Percentiles rank a stretch among this genome's conserved stretches.
Conservation (phyloP, 2,113 vertebrate genomes). For the Cebus imitator region DNA sequence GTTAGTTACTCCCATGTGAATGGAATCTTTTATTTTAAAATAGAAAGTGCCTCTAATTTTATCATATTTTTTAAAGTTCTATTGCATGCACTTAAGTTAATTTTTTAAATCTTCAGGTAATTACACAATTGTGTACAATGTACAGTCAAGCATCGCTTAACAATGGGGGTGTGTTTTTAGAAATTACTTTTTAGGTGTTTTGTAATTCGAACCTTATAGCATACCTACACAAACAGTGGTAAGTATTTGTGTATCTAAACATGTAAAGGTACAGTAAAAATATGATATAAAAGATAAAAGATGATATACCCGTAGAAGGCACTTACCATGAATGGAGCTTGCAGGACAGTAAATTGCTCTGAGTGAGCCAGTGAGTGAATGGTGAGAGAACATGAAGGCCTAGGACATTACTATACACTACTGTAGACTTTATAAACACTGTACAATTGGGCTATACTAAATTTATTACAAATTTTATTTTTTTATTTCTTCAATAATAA, state of each 20-base stretch:
- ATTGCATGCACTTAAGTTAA: not conserved
- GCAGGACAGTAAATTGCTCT: not conserved
- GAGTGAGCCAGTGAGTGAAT: not conserved
- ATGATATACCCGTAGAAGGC: not conserved
- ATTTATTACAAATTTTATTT: not conserved
- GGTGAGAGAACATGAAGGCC: not conserved
- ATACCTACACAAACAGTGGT: not conserved
- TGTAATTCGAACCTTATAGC: not conserved
- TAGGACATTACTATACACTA: not conserved
- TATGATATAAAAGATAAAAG: not conserved
- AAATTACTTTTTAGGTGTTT: not conserved
- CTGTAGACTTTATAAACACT: not conserved
- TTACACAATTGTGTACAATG: not conserved
- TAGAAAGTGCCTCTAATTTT: not conserved
- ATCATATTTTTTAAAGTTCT: not conserved
- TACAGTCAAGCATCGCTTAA: not conserved
- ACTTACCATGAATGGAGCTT: not conserved
- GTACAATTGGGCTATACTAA: not conserved
- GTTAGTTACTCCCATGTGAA: not conserved
- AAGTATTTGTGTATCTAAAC: not conserved
- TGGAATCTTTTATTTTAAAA: not conserved
- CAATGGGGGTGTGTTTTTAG: not conserved
- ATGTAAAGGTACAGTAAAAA: not conserved
- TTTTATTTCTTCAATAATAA: not conserved
- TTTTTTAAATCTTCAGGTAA: not conserved